phyloP scores from a whole-genome alignment of 2,797 vertebrate species.

The Tinamus major region DNA sequence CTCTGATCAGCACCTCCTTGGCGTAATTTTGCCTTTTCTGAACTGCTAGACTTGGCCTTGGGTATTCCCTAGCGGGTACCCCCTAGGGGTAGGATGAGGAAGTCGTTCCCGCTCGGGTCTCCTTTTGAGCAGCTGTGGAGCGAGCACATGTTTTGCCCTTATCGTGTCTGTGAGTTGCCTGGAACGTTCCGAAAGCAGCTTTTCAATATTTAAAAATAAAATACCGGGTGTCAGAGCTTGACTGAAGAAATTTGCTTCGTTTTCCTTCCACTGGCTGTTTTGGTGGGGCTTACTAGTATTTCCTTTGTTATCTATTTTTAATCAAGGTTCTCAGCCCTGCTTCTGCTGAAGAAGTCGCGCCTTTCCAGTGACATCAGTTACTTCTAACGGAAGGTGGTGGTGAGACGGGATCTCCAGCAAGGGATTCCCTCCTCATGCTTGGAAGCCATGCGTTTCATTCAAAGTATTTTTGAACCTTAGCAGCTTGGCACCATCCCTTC shows the following conservation, averaged over 20 bases:
- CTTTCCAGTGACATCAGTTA: background rate
- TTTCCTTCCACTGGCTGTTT: background rate
- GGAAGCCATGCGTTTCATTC: background rate
- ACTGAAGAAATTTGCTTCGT: constrained; percentile 28
- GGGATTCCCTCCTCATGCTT: rapidly evolving
- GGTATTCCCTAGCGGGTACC: background rate
- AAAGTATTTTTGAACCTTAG: background rate
- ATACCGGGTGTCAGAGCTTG: background rate
- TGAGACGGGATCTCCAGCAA: background rate
- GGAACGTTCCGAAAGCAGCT: background rate
- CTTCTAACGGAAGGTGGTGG: background rate
- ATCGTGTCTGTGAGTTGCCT: background rate
- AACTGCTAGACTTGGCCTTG: background rate
- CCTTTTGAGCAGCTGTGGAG: background rate
- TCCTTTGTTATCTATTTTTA: constrained; percentile 52
- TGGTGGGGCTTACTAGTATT: constrained; percentile 12
- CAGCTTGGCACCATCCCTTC: background rate
- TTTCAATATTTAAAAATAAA: background rate
- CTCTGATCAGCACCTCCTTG: rapidly evolving
- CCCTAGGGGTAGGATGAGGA: background rate
- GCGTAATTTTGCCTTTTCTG: background rate
- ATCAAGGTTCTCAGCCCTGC: background rate
- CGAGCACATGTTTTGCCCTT: rapidly evolving
- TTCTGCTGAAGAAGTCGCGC: background rate
- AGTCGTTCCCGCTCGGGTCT: background rate